Percentiles rank a stretch among this genome's conserved stretches.
These are phyloP conservation scores for Anastrepha obliqua DNA, from an alignment of 1,140 invertebrate genomes.

Conservation along the genomic window DNA sequence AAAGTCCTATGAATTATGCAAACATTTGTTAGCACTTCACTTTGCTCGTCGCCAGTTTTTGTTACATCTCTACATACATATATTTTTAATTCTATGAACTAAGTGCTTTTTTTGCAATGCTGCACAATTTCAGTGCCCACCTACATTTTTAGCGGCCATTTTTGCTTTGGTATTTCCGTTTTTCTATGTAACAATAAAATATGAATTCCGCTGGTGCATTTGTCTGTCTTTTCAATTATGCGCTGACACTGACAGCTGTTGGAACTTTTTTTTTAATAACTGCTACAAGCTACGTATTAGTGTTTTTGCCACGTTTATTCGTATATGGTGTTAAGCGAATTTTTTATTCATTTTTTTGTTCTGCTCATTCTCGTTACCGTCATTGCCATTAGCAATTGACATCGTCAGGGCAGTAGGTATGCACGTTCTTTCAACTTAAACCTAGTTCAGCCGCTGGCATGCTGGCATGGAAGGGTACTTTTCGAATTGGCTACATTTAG, in stretches of 20 bases:
- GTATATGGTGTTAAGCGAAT: neutral
- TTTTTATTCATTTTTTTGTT: neutral
- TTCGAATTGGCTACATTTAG: too few relatives aligned
- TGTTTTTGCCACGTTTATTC: neutral
- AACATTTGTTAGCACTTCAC: constrained; percentile 44
- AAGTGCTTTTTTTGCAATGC: neutral
- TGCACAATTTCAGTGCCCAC: neutral
- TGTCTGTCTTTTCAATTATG: constrained; percentile 48
- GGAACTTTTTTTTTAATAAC: neutral
- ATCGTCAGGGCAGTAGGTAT: too few relatives aligned
- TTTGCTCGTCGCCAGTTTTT: neutral
- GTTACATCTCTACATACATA: neutral
- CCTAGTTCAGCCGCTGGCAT: too few relatives aligned
- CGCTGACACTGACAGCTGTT: constrained; percentile 39
- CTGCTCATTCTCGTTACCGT: neutral
- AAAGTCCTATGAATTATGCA: constrained; percentile 47
- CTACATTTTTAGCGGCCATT: neutral
- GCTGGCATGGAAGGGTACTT: too few relatives aligned
- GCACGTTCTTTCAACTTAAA: too few relatives aligned
- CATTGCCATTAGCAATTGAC: too few relatives aligned
- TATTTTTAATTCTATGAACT: neutral
- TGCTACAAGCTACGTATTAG: neutral
- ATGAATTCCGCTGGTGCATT: constrained; percentile 13
- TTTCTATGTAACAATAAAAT: constrained; percentile 22
- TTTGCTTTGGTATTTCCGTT: neutral